Evolutionary conservation across 37 sponge, comb jelly and placozoan genomes (phyloP).

Genomic region (Oopsacas minuta): DNA sequence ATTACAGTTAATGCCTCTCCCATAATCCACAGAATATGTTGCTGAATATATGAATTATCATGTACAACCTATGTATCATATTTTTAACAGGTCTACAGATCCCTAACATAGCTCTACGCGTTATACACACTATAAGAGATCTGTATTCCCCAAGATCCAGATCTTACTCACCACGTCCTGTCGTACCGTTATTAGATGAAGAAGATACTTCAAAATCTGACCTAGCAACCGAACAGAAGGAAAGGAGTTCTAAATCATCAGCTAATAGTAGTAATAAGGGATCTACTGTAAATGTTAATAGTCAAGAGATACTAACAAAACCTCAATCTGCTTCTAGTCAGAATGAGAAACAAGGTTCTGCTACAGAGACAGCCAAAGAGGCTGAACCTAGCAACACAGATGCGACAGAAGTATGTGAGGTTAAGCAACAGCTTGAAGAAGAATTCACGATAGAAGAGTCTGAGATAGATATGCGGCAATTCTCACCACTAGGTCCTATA

Average conservation of each 20-base stretch:
- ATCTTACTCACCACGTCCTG: not conserved
- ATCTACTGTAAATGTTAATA: not conserved
- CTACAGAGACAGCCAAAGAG: not conserved
- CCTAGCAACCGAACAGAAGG: not conserved
- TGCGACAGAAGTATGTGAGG: not conserved
- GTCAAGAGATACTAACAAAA: not conserved
- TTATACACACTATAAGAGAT: not conserved
- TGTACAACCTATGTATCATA: not conserved
- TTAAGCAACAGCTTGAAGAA: not conserved
- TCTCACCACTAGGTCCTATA: not conserved
- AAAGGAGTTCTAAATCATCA: not conserved
- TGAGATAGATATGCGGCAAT: constrained; percentile 9
- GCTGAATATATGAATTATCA: not conserved
- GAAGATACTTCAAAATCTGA: not conserved
- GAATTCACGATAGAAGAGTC: not conserved
- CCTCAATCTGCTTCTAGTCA: not conserved
- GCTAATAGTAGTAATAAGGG: not conserved
- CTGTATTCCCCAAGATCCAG: not conserved
- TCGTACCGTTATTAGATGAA: not conserved
- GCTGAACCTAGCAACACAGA: not conserved
- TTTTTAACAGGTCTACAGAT: not conserved
- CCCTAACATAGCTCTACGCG: not conserved
- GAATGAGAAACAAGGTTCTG: too few relatives aligned
- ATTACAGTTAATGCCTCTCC: too few relatives aligned
- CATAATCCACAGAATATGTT: too few relatives aligned